These are phyloP conservation scores for Sinocyclocheilus rhinocerous DNA, from an alignment of 2,113 vertebrate genomes.

Conservation along the genomic window DNA sequence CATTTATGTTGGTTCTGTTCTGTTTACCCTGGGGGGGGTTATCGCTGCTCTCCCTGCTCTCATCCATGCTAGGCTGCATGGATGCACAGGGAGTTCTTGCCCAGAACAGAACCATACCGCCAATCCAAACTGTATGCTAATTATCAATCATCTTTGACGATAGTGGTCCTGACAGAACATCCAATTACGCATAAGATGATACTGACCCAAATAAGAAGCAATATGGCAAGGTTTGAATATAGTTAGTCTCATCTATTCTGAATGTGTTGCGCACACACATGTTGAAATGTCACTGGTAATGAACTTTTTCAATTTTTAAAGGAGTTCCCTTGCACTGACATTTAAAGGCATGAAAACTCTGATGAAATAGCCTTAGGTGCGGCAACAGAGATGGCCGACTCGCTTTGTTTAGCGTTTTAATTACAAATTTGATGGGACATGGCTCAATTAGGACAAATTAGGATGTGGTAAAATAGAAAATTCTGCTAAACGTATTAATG, in stretches of 20 bases:
- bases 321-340: conserved; percentile 54
- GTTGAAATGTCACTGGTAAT: conserved; percentile 65
- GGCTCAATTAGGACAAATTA: conserved; percentile 6
- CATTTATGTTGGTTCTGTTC: too few relatives aligned
- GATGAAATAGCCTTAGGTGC: conserved; percentile 26
- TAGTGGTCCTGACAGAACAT: neutral
- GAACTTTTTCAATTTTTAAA: conserved; percentile 59
- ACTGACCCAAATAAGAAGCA: neutral
- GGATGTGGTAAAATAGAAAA: neutral
- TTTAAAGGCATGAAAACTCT: conserved; percentile 51
- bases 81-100: too few relatives aligned
- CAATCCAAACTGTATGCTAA: too few relatives aligned
- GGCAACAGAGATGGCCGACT: neutral
- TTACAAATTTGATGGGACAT: conserved; percentile 26
- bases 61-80: too few relatives aligned
- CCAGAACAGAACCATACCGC: too few relatives aligned
- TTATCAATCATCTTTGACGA: too few relatives aligned
- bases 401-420: conserved; percentile 33
- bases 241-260: conserved; percentile 29
- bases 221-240: neutral
- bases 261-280: conserved; percentile 42
- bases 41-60: too few relatives aligned
- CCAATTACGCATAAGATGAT: neutral
- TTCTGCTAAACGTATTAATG: neutral
- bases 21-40: too few relatives aligned